These are phyloP conservation scores for Naso thynnoides DNA, from an alignment of 2,797 vertebrate genomes.

Conservation along the genomic window DNA sequence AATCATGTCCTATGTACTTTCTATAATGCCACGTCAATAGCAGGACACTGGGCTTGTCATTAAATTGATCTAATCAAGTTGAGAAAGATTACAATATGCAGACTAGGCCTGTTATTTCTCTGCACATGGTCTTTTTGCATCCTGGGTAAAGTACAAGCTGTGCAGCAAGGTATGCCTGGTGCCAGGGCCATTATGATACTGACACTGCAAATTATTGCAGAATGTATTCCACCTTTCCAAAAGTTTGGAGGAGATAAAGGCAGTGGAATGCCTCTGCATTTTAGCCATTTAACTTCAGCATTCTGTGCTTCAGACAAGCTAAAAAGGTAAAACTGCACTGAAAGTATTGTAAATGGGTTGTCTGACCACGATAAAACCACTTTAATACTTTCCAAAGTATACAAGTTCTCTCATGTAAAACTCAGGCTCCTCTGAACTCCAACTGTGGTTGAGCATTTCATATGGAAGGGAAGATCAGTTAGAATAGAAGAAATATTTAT, in stretches of 20 bases:
- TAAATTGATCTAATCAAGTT: conserved; percentile 51
- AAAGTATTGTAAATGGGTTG: conserved; percentile 48
- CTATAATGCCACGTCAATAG: conserved; percentile 63
- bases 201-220: conserved; percentile 38
- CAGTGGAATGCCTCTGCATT: conserved; percentile 39
- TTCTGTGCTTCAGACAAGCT: conserved; percentile 43
- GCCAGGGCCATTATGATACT: conserved; percentile 32
- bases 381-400: conserved; percentile 59
- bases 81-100: conserved; percentile 36
- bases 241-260: conserved; percentile 21
- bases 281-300: conserved; percentile 26
- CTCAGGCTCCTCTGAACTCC: conserved; percentile 7
- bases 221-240: conserved; percentile 29
- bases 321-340: conserved; percentile 44
- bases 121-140: background rate
- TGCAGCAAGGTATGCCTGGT: conserved; percentile 10
- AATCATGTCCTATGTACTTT: conserved; percentile 38
- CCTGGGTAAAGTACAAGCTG: conserved; percentile 14
- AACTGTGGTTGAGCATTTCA: conserved; percentile 26
- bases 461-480: conserved; percentile 12
- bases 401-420: conserved; percentile 51
- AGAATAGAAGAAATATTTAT: conserved; percentile 40
- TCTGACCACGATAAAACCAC: conserved; percentile 59
- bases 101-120: conserved; percentile 28
- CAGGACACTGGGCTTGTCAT: conserved; percentile 38